Base-by-base conservation (phyloP, 2,113 vertebrate species). In the Sylvietta virens region DNA sequence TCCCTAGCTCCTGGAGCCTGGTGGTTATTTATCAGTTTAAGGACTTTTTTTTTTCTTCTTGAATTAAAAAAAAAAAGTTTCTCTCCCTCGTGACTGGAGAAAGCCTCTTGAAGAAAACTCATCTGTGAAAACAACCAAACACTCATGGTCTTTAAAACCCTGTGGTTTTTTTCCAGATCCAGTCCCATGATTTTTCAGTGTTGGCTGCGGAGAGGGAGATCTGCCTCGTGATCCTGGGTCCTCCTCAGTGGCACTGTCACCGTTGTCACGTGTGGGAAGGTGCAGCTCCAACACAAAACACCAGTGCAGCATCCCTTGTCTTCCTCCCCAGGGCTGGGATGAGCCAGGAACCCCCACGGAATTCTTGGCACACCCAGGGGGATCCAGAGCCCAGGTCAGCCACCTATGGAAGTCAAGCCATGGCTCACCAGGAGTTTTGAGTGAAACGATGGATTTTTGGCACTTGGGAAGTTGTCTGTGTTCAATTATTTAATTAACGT, bases 71-170 rank as follows among this genome's bases (percentile, higher is more conserved):
- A 10, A 28, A 48, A 28, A 31, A 28, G 7, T 27, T 70, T 53
- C 13, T 73, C 18, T 50, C 56, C 92, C 95, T 92, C 4, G 23
- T 94, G 88, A 86, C 71, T 18, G 56, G 62, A 70, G 72, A 86
- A 93, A 90, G 33, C 82, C 10, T 39, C 88, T 90, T 47, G 90
- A 88, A 81, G 8, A 7, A 93, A 90, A 69, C 71, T 93, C 92
- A 67, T 91, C 95, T 94, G 79, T 90, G 64, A 91, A 97, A 95
- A 95, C 85, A 95, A 78, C 87, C 62, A 60, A 60, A 69, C 66
- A 77, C 0, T 8, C 78, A 26, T 7, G 39, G 33, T 39, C 85
- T 73, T 58, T 51, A 92, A 93, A 94, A 54, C 70, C 54, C 58
- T 19, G 93, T 40, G 74, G 7, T 80, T 77, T 69, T 86, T 85